Evolutionary conservation across 1,140 invertebrate genomes (phyloP).

Genomic region (Drosophila bocki): DNA sequence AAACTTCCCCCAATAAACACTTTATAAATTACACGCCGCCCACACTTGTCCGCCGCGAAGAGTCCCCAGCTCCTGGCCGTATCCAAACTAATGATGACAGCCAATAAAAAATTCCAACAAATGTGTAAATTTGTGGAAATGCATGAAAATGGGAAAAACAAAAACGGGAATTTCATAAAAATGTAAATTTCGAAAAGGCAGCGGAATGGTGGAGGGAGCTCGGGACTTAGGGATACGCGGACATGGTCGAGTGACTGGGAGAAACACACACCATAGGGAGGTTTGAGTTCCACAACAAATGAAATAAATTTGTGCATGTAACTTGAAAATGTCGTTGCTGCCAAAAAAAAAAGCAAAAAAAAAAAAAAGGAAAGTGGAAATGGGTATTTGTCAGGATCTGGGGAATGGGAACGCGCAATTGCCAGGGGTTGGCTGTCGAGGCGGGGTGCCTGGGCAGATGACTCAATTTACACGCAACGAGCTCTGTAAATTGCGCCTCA

Average conservation of each 20-base stretch:
- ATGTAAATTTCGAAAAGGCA: conserved; percentile 57
- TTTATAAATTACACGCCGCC: conserved; percentile 68
- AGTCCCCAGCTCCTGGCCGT: conserved; percentile 30
- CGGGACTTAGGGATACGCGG: conserved; percentile 41
- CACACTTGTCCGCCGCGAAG: conserved; percentile 52
- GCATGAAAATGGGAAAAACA: conserved; percentile 40
- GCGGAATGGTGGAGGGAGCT: conserved; percentile 11
- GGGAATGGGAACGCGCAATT: conserved; percentile 12
- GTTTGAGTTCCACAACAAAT: conserved; percentile 51
- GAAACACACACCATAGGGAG: conserved; percentile 12
- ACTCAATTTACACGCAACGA: conserved; percentile 82
- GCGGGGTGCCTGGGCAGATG: conserved; percentile 70
- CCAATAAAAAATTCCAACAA: conserved; percentile 78
- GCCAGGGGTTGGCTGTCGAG: conserved; percentile 16
- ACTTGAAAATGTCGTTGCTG: conserved; percentile 75
- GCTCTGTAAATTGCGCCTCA: conserved; percentile 81
- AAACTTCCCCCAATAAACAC: conserved; percentile 37
- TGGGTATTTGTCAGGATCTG: conserved; percentile 21
- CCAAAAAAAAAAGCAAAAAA: conserved; percentile 35
- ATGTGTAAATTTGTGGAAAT: conserved; percentile 80
- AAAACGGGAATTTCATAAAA: conserved; percentile 59
- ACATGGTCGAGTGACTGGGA: conserved; percentile 50
- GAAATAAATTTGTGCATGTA: conserved; percentile 74
- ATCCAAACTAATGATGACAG: conserved; percentile 80
- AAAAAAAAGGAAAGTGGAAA: conserved; percentile 36